These are phyloP conservation scores for Stichodactyla mertensii DNA, from an alignment of 64 coral and sea anemone species.

Conservation along the genomic window DNA sequence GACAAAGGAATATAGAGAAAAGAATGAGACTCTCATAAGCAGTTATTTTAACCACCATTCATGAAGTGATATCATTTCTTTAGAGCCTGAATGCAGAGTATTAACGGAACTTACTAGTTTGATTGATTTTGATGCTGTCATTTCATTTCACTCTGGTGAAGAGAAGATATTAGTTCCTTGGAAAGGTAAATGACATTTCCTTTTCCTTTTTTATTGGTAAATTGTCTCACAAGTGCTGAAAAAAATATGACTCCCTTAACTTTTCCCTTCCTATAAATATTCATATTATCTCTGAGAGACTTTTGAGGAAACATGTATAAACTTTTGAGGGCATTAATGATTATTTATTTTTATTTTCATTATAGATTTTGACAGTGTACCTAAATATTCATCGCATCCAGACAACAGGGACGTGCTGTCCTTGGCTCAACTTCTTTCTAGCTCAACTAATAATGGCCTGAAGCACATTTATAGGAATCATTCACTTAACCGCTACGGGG, in stretches of 20 bases:
- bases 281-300: neutral
- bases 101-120: slow-evolving; percentile 40
- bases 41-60: neutral
- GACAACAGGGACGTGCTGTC: slow-evolving; percentile 20
- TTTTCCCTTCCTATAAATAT: no score
- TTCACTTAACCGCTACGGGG: slow-evolving; percentile 22
- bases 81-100: slow-evolving; percentile 89
- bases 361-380: neutral
- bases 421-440: slow-evolving; percentile 53
- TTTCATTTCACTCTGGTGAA: slow-evolving; percentile 84
- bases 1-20: no score
- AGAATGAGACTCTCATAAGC: neutral
- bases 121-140: slow-evolving; percentile 56
- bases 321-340: neutral
- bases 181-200: slow-evolving; percentile 28
- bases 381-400: neutral
- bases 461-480: slow-evolving; percentile 26
- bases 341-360: neutral
- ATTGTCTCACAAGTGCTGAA: no score
- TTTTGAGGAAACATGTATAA: neutral
- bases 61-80: neutral
- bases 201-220: no score
- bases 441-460: slow-evolving; percentile 25
- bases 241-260: no score
- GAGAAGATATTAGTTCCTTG: slow-evolving; percentile 60